These are phyloP conservation scores for Encarsia formosa DNA, from an alignment of 2,888 invertebrate species.

Conservation along the genomic window DNA sequence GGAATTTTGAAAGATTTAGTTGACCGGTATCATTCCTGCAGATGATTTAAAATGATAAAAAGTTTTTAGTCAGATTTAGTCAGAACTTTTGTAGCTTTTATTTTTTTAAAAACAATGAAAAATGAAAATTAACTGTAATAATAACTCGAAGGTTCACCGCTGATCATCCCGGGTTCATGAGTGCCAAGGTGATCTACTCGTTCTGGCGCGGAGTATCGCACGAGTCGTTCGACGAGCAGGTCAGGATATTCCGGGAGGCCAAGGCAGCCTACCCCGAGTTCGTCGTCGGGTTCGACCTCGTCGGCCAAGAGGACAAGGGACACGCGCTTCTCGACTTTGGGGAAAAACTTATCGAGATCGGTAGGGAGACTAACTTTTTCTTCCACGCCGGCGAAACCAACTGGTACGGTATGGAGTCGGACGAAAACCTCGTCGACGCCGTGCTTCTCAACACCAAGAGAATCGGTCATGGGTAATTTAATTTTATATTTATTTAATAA, in stretches of 20 bases:
- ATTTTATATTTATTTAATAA: no score
- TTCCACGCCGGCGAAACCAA: conserved; percentile 83
- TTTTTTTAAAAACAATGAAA: no score
- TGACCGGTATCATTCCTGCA: no score
- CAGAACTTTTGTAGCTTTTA: no score
- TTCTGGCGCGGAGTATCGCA: conserved; percentile 55
- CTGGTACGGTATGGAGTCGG: conserved; percentile 64
- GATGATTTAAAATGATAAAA: no score
- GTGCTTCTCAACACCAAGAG: conserved; percentile 69
- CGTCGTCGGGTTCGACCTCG: conserved; percentile 75
- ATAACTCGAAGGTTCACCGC: no score
- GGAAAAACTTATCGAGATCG: conserved; percentile 52
- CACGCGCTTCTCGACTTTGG: conserved; percentile 61
- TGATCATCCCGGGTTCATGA: conserved; percentile 65
- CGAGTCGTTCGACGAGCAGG: conserved; percentile 44
- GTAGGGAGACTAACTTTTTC: conserved; percentile 59
- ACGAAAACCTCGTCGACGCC: conserved; percentile 76
- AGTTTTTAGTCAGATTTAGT: no score
- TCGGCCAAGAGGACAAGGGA: conserved; percentile 74
- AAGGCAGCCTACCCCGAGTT: conserved; percentile 60
- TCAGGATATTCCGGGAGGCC: conserved; percentile 38
- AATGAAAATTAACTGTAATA: no score
- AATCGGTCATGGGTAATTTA: conserved; percentile 72
- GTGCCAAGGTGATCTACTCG: conserved; percentile 67
- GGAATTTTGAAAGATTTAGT: conserved; percentile 58